phyloP scores from a whole-genome alignment of 1,140 invertebrate genomes.

The Pogonus chalceus region DNA sequence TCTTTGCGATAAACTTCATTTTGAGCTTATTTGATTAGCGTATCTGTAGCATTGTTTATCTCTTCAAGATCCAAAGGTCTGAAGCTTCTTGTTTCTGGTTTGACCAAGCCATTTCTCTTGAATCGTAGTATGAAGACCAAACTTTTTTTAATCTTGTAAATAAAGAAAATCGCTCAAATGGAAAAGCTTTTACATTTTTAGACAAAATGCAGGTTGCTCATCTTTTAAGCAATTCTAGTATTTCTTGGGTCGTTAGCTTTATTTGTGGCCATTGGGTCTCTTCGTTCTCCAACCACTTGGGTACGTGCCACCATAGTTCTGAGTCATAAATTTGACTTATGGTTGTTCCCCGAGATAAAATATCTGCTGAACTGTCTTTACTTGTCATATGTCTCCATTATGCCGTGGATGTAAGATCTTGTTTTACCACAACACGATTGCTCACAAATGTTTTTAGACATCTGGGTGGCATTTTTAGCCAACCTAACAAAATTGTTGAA shows the following conservation, averaged over 20 bases:
- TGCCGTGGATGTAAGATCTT: conserved; percentile 13
- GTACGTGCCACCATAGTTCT: conserved; percentile 31
- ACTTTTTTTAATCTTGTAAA: no score
- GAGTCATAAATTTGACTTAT: conserved; percentile 19
- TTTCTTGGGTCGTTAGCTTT: not conserved
- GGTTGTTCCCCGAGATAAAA: conserved; percentile 23
- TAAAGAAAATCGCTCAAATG: no score
- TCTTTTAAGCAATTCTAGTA: not conserved
- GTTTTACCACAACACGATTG: conserved; percentile 26
- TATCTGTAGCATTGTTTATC: not conserved
- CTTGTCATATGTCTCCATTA: conserved; percentile 27
- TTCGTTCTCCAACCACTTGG: conserved; percentile 15
- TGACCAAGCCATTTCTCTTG: no score
- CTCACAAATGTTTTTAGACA: conserved; percentile 20
- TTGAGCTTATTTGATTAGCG: not conserved
- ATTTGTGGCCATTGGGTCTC: not conserved
- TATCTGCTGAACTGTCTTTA: conserved; percentile 28
- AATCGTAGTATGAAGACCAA: no score
- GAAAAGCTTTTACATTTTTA: no score
- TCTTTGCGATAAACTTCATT: conserved; percentile 7
- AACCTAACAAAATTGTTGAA: conserved; percentile 18
- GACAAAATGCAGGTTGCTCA: no score
- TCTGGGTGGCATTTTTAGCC: conserved; percentile 15
- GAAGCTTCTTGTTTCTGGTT: not conserved
- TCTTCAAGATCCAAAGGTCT: not conserved